Percentiles rank a stretch among this genome's conserved stretches.
Evolutionary conservation across 1,140 invertebrate species (phyloP).

Genomic region (Alviniconcha marisindica): DNA sequence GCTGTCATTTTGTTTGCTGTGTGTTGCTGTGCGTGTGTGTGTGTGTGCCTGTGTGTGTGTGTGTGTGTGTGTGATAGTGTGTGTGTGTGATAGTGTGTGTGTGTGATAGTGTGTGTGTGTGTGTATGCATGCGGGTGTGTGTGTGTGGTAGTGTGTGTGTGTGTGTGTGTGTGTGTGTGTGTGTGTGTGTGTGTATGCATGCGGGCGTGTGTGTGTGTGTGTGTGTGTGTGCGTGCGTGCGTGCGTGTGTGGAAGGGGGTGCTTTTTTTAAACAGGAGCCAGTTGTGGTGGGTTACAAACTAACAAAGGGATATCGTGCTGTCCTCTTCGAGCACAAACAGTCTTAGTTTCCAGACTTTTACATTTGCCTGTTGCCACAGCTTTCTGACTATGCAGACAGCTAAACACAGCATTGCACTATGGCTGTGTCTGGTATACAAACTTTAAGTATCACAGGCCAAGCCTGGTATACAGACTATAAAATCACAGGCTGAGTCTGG

Average conservation of each 20-base stretch:
- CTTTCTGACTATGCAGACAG: background rate
- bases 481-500: too few species aligned
- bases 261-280: background rate
- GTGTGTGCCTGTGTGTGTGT: too few species aligned
- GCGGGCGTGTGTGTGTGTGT: background rate
- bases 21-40: background rate
- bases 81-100: background rate
- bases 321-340: too few species aligned
- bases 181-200: constrained; percentile 1
- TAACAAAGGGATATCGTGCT: too few species aligned
- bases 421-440: too few species aligned
- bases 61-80: background rate
- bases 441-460: too few species aligned
- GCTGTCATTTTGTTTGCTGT: background rate
- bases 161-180: constrained; percentile 18
- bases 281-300: background rate
- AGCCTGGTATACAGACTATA: too few species aligned
- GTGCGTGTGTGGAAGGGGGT: background rate
- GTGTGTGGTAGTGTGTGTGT: background rate
- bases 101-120: background rate
- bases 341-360: too few species aligned
- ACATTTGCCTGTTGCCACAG: background rate
- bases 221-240: background rate
- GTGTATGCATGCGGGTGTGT: background rate
- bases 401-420: too few species aligned